Evolutionary conservation across 2,113 vertebrate genomes (phyloP), one percentile per base, ranked within the genome.

Genomic region (Ovibos moschatus): DNA sequence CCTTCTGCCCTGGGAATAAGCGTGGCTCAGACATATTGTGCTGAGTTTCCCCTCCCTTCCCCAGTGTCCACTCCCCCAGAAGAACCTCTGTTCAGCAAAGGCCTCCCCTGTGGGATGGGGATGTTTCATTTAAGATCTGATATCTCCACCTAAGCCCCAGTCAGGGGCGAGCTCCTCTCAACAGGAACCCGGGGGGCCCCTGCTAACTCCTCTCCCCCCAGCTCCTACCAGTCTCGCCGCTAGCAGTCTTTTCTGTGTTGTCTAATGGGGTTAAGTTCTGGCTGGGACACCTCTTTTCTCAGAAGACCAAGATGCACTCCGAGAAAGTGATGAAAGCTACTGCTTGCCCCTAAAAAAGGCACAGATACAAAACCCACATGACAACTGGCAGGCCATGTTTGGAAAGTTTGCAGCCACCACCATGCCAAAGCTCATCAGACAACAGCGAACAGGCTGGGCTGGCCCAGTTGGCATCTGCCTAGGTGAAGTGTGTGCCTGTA

Each of bases 351-450:
- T 64, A 55, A 53, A 43, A 64, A 58, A 85, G 67, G 62, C 55
- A 25, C 16, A 17, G 11, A 6, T 6, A 55, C 62, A 71, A 53
- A 87, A 36, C 21, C 47, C n/a, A 23, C 6, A 5, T 0, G 14
- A 96, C 89, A 93, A 47, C 83, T 87, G 96, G 89, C 82, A 91
- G 58, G 43, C 94, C 93, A 79, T 57, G 95, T 98, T 87, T 95
- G 83, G 92, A 96, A 96, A 78, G 60, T 81, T 83, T 3, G 2
- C 2, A 30, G 81, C 33, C 78, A 58, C 36, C 7, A 33, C 62
- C 30, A 43, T 25, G 28, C 87, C 96, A 40, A 27, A 95, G n/a
- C 57, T 78, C 40, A 4, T 33, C n/a, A 64, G 87, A 36, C 53
- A 45, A n/a, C 47, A 40, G 76, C 4, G 0, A 71, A 33, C 36